Base-by-base conservation (phyloP, 2,113 vertebrate genomes). In the Willisornis vidua region DNA sequence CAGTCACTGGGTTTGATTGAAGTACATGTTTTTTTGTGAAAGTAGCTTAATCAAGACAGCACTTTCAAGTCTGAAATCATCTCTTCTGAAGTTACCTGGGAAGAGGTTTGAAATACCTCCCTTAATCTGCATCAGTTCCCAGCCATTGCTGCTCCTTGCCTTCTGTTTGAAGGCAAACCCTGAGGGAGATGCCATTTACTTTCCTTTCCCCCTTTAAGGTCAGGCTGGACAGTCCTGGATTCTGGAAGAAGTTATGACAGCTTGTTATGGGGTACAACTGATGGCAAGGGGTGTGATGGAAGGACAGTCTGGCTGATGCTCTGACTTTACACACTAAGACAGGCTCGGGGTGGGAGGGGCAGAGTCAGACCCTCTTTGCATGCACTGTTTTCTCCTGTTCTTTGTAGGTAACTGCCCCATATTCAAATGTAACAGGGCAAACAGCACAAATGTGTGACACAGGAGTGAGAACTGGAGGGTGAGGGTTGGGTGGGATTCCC, bases 1-100 rank as follows among this genome's bases (percentile, higher is more conserved):
- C 71, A 82, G 91, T 91, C 23, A 15, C 81, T 96, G 89, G 54
- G 82, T 85, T 91, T 91, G 61, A 93, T 85, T 95, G 49, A 95
- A 92, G 83, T 92, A 59, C 43, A 35, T 31, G 31, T 61, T 43
- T 59, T 66, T 58, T 43, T 3, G 26, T 57, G 39, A 39, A 74
- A 8, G 65, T 67, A 87, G 31, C 37, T 93, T 94, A 81, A 93
- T 91, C 87, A 75, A 75, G 87, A 63, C 73, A 68, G 28, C 4
- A 1, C 87, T 96, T 95, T 95, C 59, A 94, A 93, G 92, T 91
- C 61, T 95, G 65, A 85, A 94, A 77, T 79, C 0, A 0, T 51
- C 29, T 88, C 33, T 67, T 63, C 39, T 75, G 31, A 95, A 77
- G 57, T 90, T 88, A 81, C 39, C 49, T 78, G 68, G 66, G 72